These are phyloP conservation scores for Scalopus aquaticus DNA, from an alignment of 2,113 vertebrate species.

Conservation along the genomic window DNA sequence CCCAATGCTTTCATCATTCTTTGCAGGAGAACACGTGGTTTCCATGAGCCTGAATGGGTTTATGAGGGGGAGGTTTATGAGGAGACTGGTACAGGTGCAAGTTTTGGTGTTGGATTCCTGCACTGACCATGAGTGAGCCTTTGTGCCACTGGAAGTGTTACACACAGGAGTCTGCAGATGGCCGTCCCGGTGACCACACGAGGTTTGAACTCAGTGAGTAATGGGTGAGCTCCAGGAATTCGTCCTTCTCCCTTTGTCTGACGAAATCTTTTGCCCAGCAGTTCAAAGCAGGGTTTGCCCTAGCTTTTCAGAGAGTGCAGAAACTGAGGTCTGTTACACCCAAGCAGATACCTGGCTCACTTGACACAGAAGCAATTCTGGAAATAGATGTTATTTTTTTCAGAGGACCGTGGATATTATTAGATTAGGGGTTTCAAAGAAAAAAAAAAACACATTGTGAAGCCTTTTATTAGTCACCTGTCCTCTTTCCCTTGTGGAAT, in stretches of 20 bases:
- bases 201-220: background rate
- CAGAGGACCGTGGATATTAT: background rate
- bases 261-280: background rate
- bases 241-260: background rate
- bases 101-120: background rate
- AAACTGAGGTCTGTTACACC: slow-evolving; percentile 14
- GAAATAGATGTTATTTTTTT: slow-evolving; percentile 19
- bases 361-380: background rate
- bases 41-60: background rate
- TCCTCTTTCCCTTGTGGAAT: background rate
- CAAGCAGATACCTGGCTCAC: slow-evolving; percentile 53
- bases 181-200: background rate
- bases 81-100: background rate
- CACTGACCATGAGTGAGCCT: background rate
- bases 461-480: background rate
- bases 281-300: background rate
- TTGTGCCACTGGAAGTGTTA: no score
- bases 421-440: background rate
- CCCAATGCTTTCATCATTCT: background rate
- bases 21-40: background rate
- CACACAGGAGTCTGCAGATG: background rate
- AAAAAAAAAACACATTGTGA: background rate
- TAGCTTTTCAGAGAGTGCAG: background rate
- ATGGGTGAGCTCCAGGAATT: background rate
- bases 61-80: background rate